These are phyloP conservation scores for Caenorhabditis sinica DNA, from an alignment of 2,888 invertebrate species.

Conservation along the genomic window DNA sequence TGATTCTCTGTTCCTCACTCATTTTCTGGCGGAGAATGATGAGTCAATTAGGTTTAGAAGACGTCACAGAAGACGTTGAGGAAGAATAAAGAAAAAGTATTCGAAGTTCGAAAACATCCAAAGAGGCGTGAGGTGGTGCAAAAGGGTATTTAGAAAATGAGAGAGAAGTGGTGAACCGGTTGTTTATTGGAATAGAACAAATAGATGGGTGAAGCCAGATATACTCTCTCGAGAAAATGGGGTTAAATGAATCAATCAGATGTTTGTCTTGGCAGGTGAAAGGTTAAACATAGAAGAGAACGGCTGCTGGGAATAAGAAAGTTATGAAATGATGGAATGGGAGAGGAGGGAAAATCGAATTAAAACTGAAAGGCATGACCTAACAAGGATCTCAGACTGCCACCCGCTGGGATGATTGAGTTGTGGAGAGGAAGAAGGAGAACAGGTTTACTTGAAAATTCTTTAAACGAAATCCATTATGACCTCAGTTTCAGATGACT, in stretches of 20 bases:
- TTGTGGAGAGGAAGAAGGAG: neutral
- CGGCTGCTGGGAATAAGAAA: neutral
- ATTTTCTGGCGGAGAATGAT: constrained; percentile 22
- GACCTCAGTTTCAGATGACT: constrained; percentile 5
- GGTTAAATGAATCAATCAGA: constrained; percentile 2
- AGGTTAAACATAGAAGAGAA: constrained; percentile 8
- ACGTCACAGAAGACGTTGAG: neutral
- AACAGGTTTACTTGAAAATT: constrained; percentile 24
- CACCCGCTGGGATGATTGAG: constrained; percentile 36
- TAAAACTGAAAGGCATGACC: constrained; percentile 37
- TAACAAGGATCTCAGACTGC: constrained; percentile 30
- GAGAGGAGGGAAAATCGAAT: constrained; percentile 22
- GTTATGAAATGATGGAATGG: neutral
- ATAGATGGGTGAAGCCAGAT: constrained; percentile 42
- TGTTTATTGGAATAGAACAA: constrained; percentile 47
- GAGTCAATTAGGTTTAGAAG: constrained; percentile 29
- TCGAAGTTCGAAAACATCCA: neutral
- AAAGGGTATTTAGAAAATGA: constrained; percentile 28
- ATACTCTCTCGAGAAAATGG: constrained; percentile 27
- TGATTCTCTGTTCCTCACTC: constrained; percentile 20
- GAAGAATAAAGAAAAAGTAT: neutral
- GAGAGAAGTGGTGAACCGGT: constrained; percentile 36
- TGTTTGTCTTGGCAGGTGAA: constrained; percentile 33
- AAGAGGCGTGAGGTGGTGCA: constrained; percentile 33
- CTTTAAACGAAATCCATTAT: neutral